Evolutionary conservation across 2,888 invertebrate genomes (phyloP), one percentile per base, ranked within the genome.

Genomic region (Lymantria monacha): DNA sequence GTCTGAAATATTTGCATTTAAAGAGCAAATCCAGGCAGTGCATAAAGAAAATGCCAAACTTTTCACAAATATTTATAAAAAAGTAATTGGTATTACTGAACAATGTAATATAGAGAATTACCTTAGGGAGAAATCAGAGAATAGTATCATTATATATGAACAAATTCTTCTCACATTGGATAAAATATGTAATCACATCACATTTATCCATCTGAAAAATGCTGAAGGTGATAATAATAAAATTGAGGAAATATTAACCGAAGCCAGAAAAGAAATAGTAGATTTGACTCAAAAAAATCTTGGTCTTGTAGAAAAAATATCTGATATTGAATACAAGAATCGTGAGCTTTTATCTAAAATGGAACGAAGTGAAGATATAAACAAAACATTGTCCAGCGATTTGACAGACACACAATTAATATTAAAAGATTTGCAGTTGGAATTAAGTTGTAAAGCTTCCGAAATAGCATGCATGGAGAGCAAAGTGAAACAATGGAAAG

Each of bases 391-490:
- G 12, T 67, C 65, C 49, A 37, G 55, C 49, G 68, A 80, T 61
- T 71, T 87, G 38, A 51, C 55, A 14, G 55, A 58, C 31, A 76
- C 73, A 53, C 66, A 72, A 53, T 52, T 67, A 41, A 51, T 82
- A 13, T 59, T 89, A 45, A 56, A 72, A 46, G 58, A 70, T 30
- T 61, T 87, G 14, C 67, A 76, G 52, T 45, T 56, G 22, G 81
- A 87, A 57, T 57, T 90, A 22, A 61, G 70, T 48, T 33, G 47
- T 1, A 89, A 87, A 66, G 54, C 66, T 11, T 53, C 57, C 38
- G 79, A 85, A 69, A 70, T 88, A 15, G 61, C 73, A 48, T 49
- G 22, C 7, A 78, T 87, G 63, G 70, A 83, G 69, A 51, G 41
- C 10, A 83, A 79, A 70, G 69, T 76, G 10, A 61, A 60, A 45